Evolutionary conservation across 2,888 invertebrate genomes (phyloP).

Genomic region (Macrosoma leucophasiata): DNA sequence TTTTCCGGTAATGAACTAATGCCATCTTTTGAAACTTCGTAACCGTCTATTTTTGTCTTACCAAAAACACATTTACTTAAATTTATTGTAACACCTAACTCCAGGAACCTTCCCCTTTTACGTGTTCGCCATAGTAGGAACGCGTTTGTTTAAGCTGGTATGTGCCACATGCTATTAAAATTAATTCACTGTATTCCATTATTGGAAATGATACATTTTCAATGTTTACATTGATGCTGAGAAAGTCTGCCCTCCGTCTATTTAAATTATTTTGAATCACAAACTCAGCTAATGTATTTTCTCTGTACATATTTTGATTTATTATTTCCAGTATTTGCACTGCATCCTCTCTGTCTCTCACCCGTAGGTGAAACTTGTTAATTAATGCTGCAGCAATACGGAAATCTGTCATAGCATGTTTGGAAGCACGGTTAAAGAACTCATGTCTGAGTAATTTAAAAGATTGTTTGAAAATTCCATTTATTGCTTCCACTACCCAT

Average conservation of each 20-base stretch:
- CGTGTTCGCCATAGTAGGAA: background rate
- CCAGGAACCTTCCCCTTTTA: background rate
- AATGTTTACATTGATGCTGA: background rate
- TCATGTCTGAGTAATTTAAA: conserved; percentile 19
- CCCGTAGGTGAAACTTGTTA: background rate
- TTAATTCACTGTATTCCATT: background rate
- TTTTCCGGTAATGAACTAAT: too few relatives aligned
- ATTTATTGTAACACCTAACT: too few relatives aligned
- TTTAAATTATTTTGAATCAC: background rate
- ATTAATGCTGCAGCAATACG: background rate
- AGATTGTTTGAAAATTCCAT: conserved; percentile 17
- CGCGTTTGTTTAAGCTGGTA: too few relatives aligned
- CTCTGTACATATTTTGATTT: background rate
- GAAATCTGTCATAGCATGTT: background rate
- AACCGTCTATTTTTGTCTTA: too few relatives aligned
- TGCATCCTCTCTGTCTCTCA: background rate
- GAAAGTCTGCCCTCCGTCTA: background rate
- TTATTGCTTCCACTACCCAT: conserved; percentile 20
- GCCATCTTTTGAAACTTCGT: too few relatives aligned
- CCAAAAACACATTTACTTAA: too few relatives aligned
- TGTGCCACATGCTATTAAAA: background rate
- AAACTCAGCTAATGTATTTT: background rate
- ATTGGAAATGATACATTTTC: background rate
- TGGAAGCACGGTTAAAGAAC: conserved; percentile 15
- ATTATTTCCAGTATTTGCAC: conserved; percentile 5